A percentile compares a stretch with the other conserved stretches of the same genome.
Evolutionary conservation across 2,113 vertebrate genomes (phyloP).

Genomic region (Acanthochromis polyacanthus): DNA sequence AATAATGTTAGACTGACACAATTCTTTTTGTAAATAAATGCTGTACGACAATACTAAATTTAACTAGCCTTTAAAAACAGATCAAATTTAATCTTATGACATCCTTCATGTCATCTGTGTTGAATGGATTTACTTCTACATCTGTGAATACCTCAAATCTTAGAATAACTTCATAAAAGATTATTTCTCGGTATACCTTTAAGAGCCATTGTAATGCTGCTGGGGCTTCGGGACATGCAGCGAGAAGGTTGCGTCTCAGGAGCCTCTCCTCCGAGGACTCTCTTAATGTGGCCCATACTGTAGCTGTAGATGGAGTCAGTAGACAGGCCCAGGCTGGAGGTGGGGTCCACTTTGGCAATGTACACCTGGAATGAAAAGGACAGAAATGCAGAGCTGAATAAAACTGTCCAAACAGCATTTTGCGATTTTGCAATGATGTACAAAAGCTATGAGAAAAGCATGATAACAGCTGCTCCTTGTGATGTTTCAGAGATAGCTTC

Average conservation of each 20-base stretch:
- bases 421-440: no score
- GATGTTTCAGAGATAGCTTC: not conserved
- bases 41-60: no score
- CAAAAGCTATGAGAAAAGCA: not conserved
- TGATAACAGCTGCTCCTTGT: rapidly evolving
- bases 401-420: not conserved
- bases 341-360: constrained; percentile 93
- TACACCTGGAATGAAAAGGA: constrained; percentile 87
- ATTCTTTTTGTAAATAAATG: no score
- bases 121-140: not conserved
- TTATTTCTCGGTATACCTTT: constrained; percentile 87
- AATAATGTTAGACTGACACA: no score
- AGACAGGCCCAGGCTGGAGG: constrained; percentile 92
- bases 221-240: constrained; percentile 87
- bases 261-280: constrained; percentile 89
- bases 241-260: constrained; percentile 91
- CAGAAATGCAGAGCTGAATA: not conserved
- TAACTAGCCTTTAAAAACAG: no score
- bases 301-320: constrained; percentile 94
- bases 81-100: no score
- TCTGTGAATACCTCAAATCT: not conserved
- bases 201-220: constrained; percentile 87
- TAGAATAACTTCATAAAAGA: not conserved
- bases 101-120: no score
- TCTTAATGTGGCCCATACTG: constrained; percentile 92